Conservation (phyloP, 1,140 invertebrate genomes). For the Ceratitis capitata region DNA sequence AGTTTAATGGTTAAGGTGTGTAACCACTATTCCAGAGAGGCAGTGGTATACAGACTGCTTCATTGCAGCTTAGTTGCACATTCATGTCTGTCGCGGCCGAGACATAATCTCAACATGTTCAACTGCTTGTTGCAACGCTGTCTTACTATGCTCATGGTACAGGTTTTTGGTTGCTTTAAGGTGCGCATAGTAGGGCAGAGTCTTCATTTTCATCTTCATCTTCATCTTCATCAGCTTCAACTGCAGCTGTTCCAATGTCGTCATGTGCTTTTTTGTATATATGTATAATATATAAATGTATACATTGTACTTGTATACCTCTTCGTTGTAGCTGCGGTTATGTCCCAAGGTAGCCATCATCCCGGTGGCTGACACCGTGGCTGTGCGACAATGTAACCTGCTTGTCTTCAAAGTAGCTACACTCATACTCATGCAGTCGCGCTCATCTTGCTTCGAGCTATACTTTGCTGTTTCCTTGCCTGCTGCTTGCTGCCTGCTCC, state of each 20-base stretch:
- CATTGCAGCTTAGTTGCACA: neutral
- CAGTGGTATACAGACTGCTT: neutral
- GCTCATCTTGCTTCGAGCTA: neutral
- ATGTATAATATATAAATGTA: neutral
- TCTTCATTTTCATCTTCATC: constrained; percentile 7
- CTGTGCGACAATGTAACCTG: constrained; percentile 24
- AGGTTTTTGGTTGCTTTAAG: neutral
- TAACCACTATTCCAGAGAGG: too few species aligned
- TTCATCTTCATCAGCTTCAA: neutral
- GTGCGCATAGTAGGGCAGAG: too few species aligned
- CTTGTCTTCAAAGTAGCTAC: neutral
- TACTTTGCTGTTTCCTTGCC: too few species aligned
- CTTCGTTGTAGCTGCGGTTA: neutral
- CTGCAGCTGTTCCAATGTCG: neutral
- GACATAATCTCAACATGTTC: constrained; percentile 6
- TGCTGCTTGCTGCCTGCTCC: too few species aligned
- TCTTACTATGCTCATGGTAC: neutral
- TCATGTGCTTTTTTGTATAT: neutral
- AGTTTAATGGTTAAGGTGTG: too few species aligned
- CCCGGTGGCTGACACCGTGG: neutral
- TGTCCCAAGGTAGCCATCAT: constrained; percentile 40
- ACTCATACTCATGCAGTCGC: neutral
- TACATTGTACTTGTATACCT: too few species aligned
- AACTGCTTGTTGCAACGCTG: constrained; percentile 7
- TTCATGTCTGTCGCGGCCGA: neutral